Evolutionary conservation across 2,888 invertebrate species (phyloP), one percentile per base, ranked within the genome.

Genomic region (Spialia ferax): DNA sequence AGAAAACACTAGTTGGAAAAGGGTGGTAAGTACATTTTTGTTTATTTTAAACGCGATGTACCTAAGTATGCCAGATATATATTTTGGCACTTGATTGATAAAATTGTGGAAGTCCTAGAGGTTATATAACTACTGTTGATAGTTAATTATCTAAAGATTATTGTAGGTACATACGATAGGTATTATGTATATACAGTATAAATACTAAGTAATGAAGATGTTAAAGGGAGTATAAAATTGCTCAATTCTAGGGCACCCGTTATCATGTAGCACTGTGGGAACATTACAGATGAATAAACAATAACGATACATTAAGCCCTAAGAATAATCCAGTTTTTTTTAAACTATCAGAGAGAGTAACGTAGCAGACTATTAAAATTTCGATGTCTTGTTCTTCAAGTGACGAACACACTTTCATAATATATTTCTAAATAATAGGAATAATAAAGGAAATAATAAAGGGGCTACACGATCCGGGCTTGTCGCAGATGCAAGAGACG

Each of bases 121-220:
- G 56, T 20, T 63, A 63, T 45, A 63, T 63, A 63, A 48, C 48
- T 64, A 57, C 56, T 42, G 32, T 32, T 64, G 57, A 57, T 57
- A 65, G 32, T 50, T 29, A 29, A 29, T n/a, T 60, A 59, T 65
- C 64, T 65, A 57, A 65, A 65, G 35, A 59, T 57, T 57, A 57
- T 20, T 32, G 48, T 65, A 65, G 35, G 64, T 64, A 64, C 50
- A 50, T 63, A 50, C 18, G 18, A 45, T 55, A 45, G 45, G 45
- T 18, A 45, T 20, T 42, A 63, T 59, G 54, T 69, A 69, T 67
- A 63, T 70, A 73, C 64, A 72, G 65, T 71, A 69, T 69, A 71
- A 69, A 67, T 66, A 35, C 61, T 63, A 67, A 61, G 11, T 32
- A 18, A 35, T 42, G 29, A 42, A 48, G 45, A 11, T 5, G 6